A percentile compares a stretch with the other conserved stretches of the same genome.
These are phyloP conservation scores for Matsumyia berberina DNA, from an alignment of 2,888 invertebrate genomes.

Conservation along the genomic window DNA sequence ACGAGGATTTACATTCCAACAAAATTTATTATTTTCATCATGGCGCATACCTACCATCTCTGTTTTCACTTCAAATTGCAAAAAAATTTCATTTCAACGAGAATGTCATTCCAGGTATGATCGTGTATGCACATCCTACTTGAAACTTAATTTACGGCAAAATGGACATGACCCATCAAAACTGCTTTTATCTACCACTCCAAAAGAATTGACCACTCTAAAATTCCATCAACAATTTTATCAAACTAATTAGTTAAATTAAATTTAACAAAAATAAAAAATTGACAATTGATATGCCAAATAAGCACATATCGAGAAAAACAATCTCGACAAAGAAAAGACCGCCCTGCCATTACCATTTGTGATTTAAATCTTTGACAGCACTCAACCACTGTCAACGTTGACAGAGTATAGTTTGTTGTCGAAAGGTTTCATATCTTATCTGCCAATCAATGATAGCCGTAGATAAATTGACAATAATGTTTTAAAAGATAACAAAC, in stretches of 20 bases:
- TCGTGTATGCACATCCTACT: no score
- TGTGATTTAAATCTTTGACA: slow-evolving; percentile 2
- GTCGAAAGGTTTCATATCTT: slow-evolving; percentile 19
- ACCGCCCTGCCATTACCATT: not conserved
- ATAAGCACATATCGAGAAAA: not conserved
- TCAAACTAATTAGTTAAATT: slow-evolving; percentile 11
- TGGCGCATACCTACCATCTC: no score
- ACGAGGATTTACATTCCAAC: no score
- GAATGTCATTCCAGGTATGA: no score
- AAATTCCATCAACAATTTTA: not conserved
- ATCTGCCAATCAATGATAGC: slow-evolving; percentile 9
- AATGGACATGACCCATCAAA: no score
- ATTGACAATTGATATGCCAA: no score
- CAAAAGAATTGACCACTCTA: not conserved
- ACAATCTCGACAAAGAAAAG: not conserved
- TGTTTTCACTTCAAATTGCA: no score
- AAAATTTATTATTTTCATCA: no score
- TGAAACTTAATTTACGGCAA: no score
- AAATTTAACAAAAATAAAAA: slow-evolving; percentile 8
- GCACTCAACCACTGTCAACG: slow-evolving; percentile 2
- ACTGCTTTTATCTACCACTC: not conserved
- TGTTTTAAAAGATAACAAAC: slow-evolving; percentile 13
- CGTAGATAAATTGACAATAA: slow-evolving; percentile 24
- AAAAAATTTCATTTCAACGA: no score
- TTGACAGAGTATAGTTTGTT: slow-evolving; percentile 7